These are phyloP conservation scores for Akabosia matsudoensis DNA, from an alignment of 1,140 invertebrate species.

Conservation along the genomic window DNA sequence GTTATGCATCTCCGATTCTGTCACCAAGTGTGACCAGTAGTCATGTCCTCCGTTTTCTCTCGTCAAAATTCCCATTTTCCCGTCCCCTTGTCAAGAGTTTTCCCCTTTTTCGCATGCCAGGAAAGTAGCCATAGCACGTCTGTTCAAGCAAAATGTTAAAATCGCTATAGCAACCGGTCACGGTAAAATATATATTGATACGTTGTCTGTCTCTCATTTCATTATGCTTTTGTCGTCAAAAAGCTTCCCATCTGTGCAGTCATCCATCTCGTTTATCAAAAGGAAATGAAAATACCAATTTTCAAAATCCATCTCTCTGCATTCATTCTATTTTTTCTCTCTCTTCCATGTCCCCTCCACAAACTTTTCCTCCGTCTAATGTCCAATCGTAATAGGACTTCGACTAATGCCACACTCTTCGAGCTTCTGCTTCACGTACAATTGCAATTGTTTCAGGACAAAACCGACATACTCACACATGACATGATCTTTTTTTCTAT, in stretches of 20 bases:
- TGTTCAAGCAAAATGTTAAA: not conserved
- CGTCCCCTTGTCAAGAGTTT: not conserved
- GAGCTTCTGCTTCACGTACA: not conserved
- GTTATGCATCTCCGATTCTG: not conserved
- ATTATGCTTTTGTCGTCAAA: not conserved
- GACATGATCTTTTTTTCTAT: too few relatives aligned
- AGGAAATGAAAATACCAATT: too few relatives aligned
- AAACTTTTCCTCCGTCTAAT: too few relatives aligned
- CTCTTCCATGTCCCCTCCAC: not conserved
- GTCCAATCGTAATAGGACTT: too few relatives aligned
- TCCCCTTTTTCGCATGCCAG: not conserved
- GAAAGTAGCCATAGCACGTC: not conserved
- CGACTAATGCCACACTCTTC: not conserved
- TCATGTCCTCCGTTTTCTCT: not conserved
- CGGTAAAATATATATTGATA: not conserved
- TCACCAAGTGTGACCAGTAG: conserved; percentile 22
- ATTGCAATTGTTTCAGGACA: not conserved
- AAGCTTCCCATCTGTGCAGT: too few relatives aligned
- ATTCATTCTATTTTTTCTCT: not conserved
- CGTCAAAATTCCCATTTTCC: not conserved
- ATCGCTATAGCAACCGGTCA: too few relatives aligned
- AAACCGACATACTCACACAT: not conserved
- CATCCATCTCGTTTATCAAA: too few relatives aligned
- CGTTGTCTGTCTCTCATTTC: not conserved
- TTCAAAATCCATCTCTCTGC: not conserved